These are phyloP conservation scores for Lindbergichthys nudifrons DNA, from an alignment of 2,797 vertebrate species.

Conservation along the genomic window DNA sequence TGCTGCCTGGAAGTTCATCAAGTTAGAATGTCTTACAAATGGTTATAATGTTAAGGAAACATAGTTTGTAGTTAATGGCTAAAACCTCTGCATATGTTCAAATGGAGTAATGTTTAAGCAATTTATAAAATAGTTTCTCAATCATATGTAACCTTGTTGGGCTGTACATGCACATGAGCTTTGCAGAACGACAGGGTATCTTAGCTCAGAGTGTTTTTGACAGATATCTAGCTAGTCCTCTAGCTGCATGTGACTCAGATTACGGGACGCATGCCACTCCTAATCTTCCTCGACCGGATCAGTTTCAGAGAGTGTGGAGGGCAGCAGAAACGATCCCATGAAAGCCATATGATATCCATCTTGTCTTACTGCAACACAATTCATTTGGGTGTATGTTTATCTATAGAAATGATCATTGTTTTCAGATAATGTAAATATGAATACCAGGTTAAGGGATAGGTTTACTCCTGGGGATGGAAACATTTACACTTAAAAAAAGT, in stretches of 20 bases:
- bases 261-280: constrained; percentile 70
- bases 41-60: not conserved
- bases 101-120: not conserved
- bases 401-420: not conserved
- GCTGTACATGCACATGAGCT: not conserved
- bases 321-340: constrained; percentile 55
- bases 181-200: constrained; percentile 27
- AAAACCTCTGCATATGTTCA: not conserved
- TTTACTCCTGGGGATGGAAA: not conserved
- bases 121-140: not conserved
- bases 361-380: constrained; percentile 29
- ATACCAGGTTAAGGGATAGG: not conserved
- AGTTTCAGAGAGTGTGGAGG: constrained; percentile 71
- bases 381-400: not conserved
- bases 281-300: constrained; percentile 79
- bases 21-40: not conserved
- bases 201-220: constrained; percentile 49
- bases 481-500: not conserved
- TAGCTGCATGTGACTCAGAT: constrained; percentile 78
- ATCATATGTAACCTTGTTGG: not conserved
- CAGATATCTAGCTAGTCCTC: constrained; percentile 66
- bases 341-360: constrained; percentile 53
- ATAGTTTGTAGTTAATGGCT: not conserved
- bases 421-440: not conserved
- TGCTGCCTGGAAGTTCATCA: too few relatives aligned